Percentiles rank a stretch among this genome's conserved stretches.
Conservation (phyloP, 2,888 invertebrate genomes). For the Lapara coniferarum region DNA sequence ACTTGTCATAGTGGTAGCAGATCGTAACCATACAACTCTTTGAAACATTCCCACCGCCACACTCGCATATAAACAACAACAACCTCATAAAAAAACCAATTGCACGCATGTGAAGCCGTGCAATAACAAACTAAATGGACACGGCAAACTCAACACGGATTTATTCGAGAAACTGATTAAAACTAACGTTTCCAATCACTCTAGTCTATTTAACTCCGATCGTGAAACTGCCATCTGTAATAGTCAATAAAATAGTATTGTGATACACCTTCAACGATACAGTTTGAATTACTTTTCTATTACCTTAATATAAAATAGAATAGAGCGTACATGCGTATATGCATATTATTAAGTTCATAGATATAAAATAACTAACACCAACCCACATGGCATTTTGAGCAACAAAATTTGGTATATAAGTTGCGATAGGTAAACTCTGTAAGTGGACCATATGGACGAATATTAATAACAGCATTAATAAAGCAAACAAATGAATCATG, state of each 20-base stretch:
- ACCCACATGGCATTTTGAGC: neutral
- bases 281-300: conserved; percentile 31
- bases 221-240: conserved; percentile 19
- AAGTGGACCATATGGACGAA: conserved; percentile 59
- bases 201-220: conserved; percentile 13
- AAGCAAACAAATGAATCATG: conserved; percentile 69
- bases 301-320: conserved; percentile 36
- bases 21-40: conserved; percentile 51
- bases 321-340: neutral
- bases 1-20: conserved; percentile 51
- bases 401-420: conserved; percentile 39
- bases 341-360: neutral
- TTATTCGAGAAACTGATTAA: conserved; percentile 25
- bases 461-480: conserved; percentile 57
- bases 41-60: conserved; percentile 53
- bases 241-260: conserved; percentile 8
- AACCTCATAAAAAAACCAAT: conserved; percentile 72
- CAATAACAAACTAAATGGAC: conserved; percentile 43
- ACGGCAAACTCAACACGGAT: conserved; percentile 19
- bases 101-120: conserved; percentile 67
- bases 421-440: conserved; percentile 40
- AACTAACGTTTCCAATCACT: conserved; percentile 24
- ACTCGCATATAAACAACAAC: conserved; percentile 65
- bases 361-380: neutral
- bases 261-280: conserved; percentile 9